Evolutionary conservation across 2,113 vertebrate genomes (phyloP).

Genomic region (Labrus mixtus): DNA sequence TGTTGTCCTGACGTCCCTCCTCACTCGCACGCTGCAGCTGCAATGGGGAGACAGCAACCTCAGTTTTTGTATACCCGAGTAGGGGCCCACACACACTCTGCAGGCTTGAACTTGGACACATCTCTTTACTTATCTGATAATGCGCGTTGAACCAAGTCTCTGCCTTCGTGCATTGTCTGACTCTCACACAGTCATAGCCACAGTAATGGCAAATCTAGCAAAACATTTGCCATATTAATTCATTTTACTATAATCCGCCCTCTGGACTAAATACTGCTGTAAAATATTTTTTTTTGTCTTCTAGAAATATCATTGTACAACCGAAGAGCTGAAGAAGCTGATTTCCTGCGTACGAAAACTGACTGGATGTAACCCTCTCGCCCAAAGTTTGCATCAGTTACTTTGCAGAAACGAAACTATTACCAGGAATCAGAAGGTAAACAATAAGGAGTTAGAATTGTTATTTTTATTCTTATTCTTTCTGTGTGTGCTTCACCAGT

Average conservation of each 20-base stretch:
- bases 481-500: not conserved
- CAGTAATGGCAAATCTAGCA: too few relatives aligned
- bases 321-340: constrained; percentile 29
- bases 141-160: too few relatives aligned
- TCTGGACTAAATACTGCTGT: not conserved
- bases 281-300: not conserved
- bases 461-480: not conserved
- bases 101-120: too few relatives aligned
- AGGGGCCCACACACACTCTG: too few relatives aligned
- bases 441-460: not conserved
- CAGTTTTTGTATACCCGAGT: too few relatives aligned
- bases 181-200: too few relatives aligned
- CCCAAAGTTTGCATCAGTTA: constrained; percentile 72
- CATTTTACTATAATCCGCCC: not conserved
- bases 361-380: constrained; percentile 68
- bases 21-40: too few relatives aligned
- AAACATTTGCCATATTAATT: not conserved
- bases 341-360: constrained; percentile 60
- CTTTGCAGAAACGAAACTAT: constrained; percentile 47
- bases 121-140: too few relatives aligned
- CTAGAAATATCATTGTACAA: not conserved
- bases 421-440: constrained; percentile 71
- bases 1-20: too few relatives aligned
- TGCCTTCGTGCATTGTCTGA: too few relatives aligned
- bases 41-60: too few relatives aligned